Base-by-base conservation (phyloP, 2,888 invertebrate genomes). In the Protodeltote pygarga region DNA sequence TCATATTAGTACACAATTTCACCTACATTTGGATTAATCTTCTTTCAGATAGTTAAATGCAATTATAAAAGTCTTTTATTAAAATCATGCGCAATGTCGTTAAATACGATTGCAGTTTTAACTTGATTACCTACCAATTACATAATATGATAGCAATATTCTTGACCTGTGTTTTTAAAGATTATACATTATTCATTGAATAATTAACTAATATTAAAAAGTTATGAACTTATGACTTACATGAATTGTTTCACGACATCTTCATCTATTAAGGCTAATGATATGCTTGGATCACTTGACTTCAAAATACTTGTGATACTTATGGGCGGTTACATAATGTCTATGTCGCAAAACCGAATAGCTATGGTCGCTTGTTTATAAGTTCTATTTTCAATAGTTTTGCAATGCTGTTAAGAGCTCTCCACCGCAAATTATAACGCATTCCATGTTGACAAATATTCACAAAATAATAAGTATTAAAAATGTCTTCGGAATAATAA, bases 1-100 rank as follows among this genome's bases (percentile, higher is more conserved):
- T 68, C 71, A 76, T 73, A 71, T 79, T 70, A 34, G 47, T 67
- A 71, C 61, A 68, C 71, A 82, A 76, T 87, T 85, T 85, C 81
- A 84, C 84, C 85, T 74, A 84, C 77, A 79, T 85, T 71, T 71
- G 47, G 54, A 68, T 69, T 64, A 59, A 70, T 73, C 71, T 64
- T 65, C 59, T 62, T 67, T 67, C 48, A 49, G 49, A 38, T 58
- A 57, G 52, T 60, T 47, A 62, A 61, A 54, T 59, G 51, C 55
- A 23, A 38, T 38, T 44, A 38, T 39, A 41, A 52, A 28, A 17
- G 15, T 35, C 21, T 10, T 20, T 3, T 20, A 37, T 17, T 16
- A 6, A 41, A 47, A 35, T 15, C 33, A 47, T 2, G 1, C 3
- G 1, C 4, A 6, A 0, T 21, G 15, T 8, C 2, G 20, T 41